Evolutionary conservation across 2,113 vertebrate genomes (phyloP).

Genomic region (Leucoraja erinaceus): DNA sequence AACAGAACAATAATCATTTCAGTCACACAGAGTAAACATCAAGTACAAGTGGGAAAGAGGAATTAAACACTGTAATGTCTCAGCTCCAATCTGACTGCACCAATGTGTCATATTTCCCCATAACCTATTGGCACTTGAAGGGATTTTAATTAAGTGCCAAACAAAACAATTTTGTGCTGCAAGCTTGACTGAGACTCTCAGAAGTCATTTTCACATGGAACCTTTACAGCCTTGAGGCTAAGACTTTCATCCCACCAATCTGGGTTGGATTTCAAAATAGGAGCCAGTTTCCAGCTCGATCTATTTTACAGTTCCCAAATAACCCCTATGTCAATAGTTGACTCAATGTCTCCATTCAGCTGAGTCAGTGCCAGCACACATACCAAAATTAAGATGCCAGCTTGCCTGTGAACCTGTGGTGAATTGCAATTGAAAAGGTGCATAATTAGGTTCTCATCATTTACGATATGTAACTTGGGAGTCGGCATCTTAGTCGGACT

Average conservation of each 20-base stretch:
- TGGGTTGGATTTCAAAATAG: neutral
- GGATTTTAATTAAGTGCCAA: neutral
- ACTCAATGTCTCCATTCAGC: neutral
- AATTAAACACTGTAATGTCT: neutral
- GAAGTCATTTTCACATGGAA: neutral
- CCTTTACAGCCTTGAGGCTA: neutral
- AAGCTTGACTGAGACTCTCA: neutral
- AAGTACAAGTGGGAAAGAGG: neutral
- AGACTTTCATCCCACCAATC: neutral
- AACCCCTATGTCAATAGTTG: neutral
- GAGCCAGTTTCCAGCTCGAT: neutral
- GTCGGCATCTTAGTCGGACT: neutral
- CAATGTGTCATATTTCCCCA: neutral
- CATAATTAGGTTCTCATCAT: neutral
- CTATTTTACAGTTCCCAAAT: neutral
- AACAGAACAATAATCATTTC: neutral
- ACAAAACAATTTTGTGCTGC: neutral
- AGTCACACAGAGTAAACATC: neutral
- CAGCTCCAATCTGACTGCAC: neutral
- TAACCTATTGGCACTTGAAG: neutral
- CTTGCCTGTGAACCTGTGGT: neutral
- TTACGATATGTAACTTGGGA: neutral
- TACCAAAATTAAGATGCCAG: neutral
- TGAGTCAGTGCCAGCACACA: neutral
- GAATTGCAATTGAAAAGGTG: too few species aligned